Conservation (phyloP, 1,140 invertebrate species). For the Leptoteleia sp. region DNA sequence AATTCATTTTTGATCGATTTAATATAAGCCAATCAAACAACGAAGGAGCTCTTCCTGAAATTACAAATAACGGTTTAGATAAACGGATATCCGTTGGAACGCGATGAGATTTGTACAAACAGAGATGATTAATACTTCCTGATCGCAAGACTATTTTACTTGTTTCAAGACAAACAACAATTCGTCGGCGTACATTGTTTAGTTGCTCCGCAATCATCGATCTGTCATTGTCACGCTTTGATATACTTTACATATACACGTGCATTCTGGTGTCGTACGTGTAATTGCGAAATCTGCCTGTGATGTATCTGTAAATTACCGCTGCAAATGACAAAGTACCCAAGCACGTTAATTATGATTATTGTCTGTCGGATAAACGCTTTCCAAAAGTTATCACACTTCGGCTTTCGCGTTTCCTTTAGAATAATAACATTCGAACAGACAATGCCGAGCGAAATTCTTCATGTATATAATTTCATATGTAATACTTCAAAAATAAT, state of each 20-base stretch:
- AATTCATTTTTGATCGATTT: background rate
- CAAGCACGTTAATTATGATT: conserved; percentile 59
- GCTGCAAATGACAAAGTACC: conserved; percentile 51
- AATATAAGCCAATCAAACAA: background rate
- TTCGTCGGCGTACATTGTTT: conserved; percentile 45
- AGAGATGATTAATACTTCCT: conserved; percentile 62
- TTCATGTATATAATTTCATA: no score
- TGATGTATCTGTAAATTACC: conserved; percentile 62
- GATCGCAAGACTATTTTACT: conserved; percentile 55
- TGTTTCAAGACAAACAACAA: conserved; percentile 59
- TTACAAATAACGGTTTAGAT: conserved; percentile 24
- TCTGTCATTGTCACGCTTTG: conserved; percentile 63
- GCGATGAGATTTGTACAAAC: conserved; percentile 23
- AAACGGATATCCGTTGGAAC: conserved; percentile 17
- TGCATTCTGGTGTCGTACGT: conserved; percentile 36
- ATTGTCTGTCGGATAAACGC: conserved; percentile 34
- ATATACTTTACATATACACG: conserved; percentile 62
- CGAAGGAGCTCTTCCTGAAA: background rate
- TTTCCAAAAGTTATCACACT: conserved; percentile 39
- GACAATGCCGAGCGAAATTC: no score
- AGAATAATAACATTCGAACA: no score
- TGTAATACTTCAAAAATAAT: no score
- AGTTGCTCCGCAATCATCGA: conserved; percentile 55
- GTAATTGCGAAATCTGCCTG: conserved; percentile 61
- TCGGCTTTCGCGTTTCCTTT: conserved; percentile 9